A percentile compares a stretch with the other conserved stretches of the same genome.
Conservation (phyloP, 1,140 invertebrate genomes). For the Drosophila watanabei region DNA sequence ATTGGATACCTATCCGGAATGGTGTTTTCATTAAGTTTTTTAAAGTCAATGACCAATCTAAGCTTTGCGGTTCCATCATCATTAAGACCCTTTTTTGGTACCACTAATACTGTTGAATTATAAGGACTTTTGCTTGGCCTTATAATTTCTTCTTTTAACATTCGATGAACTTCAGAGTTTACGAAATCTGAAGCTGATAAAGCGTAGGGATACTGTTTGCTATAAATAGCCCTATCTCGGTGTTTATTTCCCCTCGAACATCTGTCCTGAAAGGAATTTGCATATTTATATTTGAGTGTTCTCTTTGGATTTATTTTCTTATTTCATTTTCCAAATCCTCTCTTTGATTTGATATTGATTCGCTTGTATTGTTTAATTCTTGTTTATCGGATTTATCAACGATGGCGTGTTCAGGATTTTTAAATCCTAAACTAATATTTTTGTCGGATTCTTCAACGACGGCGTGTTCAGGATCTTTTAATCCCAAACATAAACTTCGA, state of each 20-base stretch:
- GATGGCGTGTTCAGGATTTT: too few relatives aligned
- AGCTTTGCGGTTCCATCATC: background rate
- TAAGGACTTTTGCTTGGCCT: conserved; percentile 1
- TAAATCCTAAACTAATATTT: too few relatives aligned
- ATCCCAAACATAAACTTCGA: too few relatives aligned
- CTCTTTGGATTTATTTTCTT: background rate
- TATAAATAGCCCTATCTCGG: background rate
- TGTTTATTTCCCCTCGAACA: background rate
- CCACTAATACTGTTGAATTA: background rate
- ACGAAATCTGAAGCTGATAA: background rate
- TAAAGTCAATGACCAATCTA: background rate
- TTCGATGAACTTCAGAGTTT: background rate
- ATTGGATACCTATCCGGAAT: conserved; percentile 6
- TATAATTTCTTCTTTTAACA: conserved; percentile 4
- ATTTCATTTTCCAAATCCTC: background rate
- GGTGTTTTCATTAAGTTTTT: conserved; percentile 13
- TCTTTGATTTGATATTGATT: too few relatives aligned
- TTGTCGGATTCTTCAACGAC: too few relatives aligned
- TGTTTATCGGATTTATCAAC: too few relatives aligned
- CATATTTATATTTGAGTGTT: background rate
- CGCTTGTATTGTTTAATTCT: too few relatives aligned
- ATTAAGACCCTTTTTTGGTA: background rate
- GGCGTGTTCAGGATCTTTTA: too few relatives aligned
- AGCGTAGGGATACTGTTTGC: background rate
- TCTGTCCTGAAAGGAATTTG: background rate